Percentiles rank a stretch among this genome's conserved stretches.
Conservation (phyloP, 2,888 invertebrate genomes). For the Eumerus sabulonum region DNA sequence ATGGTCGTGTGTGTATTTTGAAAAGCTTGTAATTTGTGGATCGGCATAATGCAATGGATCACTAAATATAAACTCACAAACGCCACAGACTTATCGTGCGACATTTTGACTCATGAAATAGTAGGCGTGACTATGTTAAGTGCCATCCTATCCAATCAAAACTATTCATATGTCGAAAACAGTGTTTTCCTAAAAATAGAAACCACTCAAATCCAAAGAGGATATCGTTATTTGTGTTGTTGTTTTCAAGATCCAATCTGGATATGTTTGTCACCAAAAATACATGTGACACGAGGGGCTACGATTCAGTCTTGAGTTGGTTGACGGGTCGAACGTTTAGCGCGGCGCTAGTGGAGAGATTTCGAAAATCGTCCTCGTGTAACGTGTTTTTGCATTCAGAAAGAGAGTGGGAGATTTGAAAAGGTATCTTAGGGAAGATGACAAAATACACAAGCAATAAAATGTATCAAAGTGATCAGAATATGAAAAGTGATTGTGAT, state of each 20-base stretch:
- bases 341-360: constrained; percentile 12
- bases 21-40: constrained; percentile 49
- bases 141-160: constrained; percentile 43
- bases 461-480: constrained; percentile 53
- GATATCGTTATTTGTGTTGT: constrained; percentile 30
- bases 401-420: constrained; percentile 2
- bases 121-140: constrained; percentile 52
- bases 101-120: constrained; percentile 53
- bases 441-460: constrained; percentile 57
- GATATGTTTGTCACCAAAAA: constrained; percentile 61
- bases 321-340: constrained; percentile 51
- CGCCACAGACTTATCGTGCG: constrained; percentile 17
- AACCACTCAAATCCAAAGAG: constrained; percentile 70
- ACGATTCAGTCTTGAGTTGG: constrained; percentile 52
- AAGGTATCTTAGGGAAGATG: constrained; percentile 43
- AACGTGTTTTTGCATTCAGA: constrained; percentile 1
- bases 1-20: constrained; percentile 50
- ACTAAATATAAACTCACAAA: constrained; percentile 46
- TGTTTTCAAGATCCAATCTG: constrained; percentile 10
- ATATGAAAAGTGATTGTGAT: constrained; percentile 63
- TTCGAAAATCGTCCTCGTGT: background rate
- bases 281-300: constrained; percentile 54
- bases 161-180: constrained; percentile 60
- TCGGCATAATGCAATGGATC: constrained; percentile 60
- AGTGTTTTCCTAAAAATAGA: constrained; percentile 67